Conservation (phyloP, 1,140 invertebrate species). For the Drosophila pandora region DNA sequence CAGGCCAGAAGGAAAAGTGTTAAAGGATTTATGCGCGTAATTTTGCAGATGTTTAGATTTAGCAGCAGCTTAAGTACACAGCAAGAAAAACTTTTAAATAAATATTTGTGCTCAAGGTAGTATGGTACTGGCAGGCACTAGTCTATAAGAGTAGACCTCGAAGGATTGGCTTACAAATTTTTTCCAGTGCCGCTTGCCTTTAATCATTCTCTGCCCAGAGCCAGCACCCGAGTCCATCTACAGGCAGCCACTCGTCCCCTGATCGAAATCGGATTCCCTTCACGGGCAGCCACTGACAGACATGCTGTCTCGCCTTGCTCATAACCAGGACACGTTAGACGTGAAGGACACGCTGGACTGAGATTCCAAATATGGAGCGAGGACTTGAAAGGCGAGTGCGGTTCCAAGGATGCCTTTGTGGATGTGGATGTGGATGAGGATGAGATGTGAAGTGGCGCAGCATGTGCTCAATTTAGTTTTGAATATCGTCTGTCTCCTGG, state of each 20-base stretch:
- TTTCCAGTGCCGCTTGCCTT: slow-evolving; percentile 26
- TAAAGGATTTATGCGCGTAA: slow-evolving; percentile 82
- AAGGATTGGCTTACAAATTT: too few relatives aligned
- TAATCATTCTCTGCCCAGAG: slow-evolving; percentile 67
- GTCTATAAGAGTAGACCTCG: too few relatives aligned
- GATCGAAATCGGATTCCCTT: slow-evolving; percentile 12
- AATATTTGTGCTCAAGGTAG: background rate
- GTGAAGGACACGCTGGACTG: slow-evolving; percentile 7
- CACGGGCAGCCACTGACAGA: slow-evolving; percentile 63
- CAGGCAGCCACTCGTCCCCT: slow-evolving; percentile 6
- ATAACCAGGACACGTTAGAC: slow-evolving; percentile 10
- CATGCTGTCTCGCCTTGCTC: slow-evolving; percentile 59
- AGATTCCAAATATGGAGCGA: slow-evolving; percentile 32
- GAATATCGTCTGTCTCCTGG: slow-evolving; percentile 44
- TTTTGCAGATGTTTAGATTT: slow-evolving; percentile 83
- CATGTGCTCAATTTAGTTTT: slow-evolving; percentile 74
- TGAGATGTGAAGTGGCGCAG: slow-evolving; percentile 58
- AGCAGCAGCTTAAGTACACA: slow-evolving; percentile 20
- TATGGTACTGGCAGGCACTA: too few relatives aligned
- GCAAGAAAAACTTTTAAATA: background rate
- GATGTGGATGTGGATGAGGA: background rate
- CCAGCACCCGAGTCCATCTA: background rate
- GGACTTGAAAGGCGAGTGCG: slow-evolving; percentile 16
- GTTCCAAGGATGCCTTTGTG: slow-evolving; percentile 6
- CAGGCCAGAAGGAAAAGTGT: slow-evolving; percentile 60